Base-by-base conservation (phyloP, 2,113 vertebrate species). In the Apaloderma vittatum region DNA sequence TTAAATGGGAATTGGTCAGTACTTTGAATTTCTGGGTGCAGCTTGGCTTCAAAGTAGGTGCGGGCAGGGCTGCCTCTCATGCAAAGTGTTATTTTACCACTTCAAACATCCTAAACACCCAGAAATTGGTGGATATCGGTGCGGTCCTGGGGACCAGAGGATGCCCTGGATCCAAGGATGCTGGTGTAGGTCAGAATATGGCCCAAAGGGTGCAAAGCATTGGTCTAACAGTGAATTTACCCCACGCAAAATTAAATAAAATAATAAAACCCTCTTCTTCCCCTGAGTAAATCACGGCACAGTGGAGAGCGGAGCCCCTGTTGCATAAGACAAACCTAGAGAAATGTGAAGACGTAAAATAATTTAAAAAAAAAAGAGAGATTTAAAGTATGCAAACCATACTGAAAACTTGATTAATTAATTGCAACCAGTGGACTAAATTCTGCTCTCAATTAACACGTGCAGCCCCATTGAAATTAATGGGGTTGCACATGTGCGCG, bases 401-500 rank as follows among this genome's bases (percentile, higher is more conserved):
- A 48, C 90, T 24, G 77, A 87, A 93, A 55, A 15, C 20, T 43
- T 84, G 92, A 96, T 93, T 79, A 86, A 94, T 90, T 95, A 59
- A 92, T 95, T 95, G 86, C 58, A 48, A 90, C 74, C 94, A 32
- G 71, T 63, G 68, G 79, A 46, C 94, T 90, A 93, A 79, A 71
- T 88, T 75, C 96, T 67, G 86, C 94, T 94, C 91, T 95, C 93
- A 79, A 86, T 94, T 87, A 97, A 94, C 95, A 86, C 93, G 79
- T 85, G 96, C 94, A 96, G 86, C 90, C 88, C 96, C 88, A 30
- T 70, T 15, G 70, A 92, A 96, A 96, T 97, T 96, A 97, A 97
- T 91, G 96, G 94, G 80, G 88, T 83, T 86, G 61, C 84, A 48
- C 48, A 23, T 88, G 93, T 93, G 95, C 59, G 3, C 48, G 71